Evolutionary conservation across 2,113 vertebrate species (phyloP).

Genomic region (Albula glossodonta): DNA sequence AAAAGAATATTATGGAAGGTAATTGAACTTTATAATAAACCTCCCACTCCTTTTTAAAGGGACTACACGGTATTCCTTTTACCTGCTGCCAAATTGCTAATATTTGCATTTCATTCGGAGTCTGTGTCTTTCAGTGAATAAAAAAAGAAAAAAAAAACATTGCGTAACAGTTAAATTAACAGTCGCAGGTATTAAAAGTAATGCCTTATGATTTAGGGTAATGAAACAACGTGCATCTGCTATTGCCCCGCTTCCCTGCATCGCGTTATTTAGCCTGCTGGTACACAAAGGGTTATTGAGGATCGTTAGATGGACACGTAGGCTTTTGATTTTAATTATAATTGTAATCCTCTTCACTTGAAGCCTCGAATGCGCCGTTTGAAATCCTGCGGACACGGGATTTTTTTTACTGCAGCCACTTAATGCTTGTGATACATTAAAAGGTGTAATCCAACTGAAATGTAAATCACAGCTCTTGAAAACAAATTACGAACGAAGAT

Average conservation of each 20-base stretch:
- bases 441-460: conserved; percentile 93
- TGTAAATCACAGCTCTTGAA: conserved; percentile 93
- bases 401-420: conserved; percentile 69
- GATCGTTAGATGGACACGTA: conserved; percentile 73
- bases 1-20: conserved; percentile 16
- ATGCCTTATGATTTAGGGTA: conserved; percentile 59
- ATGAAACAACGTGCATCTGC: conserved; percentile 59
- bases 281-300: conserved; percentile 66
- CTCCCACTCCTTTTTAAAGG: conserved; percentile 34
- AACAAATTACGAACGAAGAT: conserved; percentile 87
- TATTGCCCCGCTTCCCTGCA: conserved; percentile 40
- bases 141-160: conserved; percentile 63
- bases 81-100: conserved; percentile 62
- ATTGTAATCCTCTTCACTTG: conserved; percentile 83
- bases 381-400: conserved; percentile 72
- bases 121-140: conserved; percentile 59
- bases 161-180: conserved; percentile 68
- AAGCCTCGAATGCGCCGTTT: conserved; percentile 80
- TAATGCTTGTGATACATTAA: conserved; percentile 76
- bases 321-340: conserved; percentile 87
- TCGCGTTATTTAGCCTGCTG: conserved; percentile 52
- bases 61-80: conserved; percentile 51
- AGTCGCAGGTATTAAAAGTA: conserved; percentile 41
- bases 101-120: conserved; percentile 71
- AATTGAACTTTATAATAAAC: conserved; percentile 28